Conservation (phyloP, 1,140 invertebrate genomes). For the Drosophila quadrilineata region DNA sequence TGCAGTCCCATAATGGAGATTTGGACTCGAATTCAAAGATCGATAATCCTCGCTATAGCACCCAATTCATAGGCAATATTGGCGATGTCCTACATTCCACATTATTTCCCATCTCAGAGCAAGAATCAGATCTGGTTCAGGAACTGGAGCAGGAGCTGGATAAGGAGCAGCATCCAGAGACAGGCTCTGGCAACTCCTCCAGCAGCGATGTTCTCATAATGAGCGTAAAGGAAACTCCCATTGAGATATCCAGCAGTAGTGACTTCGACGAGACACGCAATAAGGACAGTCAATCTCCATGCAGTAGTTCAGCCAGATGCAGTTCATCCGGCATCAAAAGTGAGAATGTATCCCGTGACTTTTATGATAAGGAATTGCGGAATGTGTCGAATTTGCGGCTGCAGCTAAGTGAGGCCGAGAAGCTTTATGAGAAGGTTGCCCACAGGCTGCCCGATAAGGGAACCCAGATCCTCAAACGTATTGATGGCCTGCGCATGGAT, state of each 20-base stretch:
- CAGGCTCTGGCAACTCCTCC: slow-evolving; percentile 29
- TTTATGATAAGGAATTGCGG: slow-evolving; percentile 41
- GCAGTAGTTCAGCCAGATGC: neutral
- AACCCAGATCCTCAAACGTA: slow-evolving; percentile 52
- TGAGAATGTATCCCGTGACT: slow-evolving; percentile 39
- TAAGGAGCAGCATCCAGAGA: neutral
- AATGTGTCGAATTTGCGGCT: slow-evolving; percentile 46
- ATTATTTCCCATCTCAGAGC: slow-evolving; percentile 23
- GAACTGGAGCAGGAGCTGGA: too few species aligned
- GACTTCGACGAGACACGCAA: slow-evolving; percentile 37
- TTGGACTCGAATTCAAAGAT: neutral
- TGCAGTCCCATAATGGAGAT: neutral
- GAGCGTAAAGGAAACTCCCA: slow-evolving; percentile 54
- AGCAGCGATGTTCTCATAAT: slow-evolving; percentile 64
- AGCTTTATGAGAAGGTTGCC: slow-evolving; percentile 54
- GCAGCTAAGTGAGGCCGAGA: slow-evolving; percentile 42
- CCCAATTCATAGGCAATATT: slow-evolving; percentile 55
- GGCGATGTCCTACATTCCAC: slow-evolving; percentile 62
- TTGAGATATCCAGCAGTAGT: slow-evolving; percentile 63
- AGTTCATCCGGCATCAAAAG: neutral
- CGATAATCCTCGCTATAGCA: slow-evolving; percentile 52
- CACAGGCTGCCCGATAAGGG: slow-evolving; percentile 64
- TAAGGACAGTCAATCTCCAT: slow-evolving; percentile 25
- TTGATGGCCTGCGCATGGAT: slow-evolving; percentile 38
- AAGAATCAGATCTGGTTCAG: too few species aligned